Evolutionary conservation across 2,888 invertebrate genomes (phyloP).

Genomic region (Drosophila percnosoma): DNA sequence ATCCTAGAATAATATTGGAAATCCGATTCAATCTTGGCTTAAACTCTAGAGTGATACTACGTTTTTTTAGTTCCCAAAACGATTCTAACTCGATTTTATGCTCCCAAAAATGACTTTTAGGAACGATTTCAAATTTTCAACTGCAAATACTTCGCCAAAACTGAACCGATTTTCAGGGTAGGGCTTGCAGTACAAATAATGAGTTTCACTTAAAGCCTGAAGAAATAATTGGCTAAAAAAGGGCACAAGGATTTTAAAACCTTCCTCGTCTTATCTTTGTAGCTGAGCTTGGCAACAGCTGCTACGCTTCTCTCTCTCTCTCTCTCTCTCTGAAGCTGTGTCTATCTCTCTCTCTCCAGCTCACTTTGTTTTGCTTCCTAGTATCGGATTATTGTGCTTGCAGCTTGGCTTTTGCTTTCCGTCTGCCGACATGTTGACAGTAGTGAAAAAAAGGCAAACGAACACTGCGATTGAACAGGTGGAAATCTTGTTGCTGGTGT

Average conservation of each 20-base stretch:
- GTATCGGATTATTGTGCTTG: constrained; percentile 35
- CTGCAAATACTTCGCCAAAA: background rate
- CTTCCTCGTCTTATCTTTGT: constrained; percentile 4
- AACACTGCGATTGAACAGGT: constrained; percentile 61
- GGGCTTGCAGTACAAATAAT: background rate
- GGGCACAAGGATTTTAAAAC: background rate
- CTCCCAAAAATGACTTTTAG: too few relatives aligned
- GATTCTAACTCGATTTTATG: too few relatives aligned
- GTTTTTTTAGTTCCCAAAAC: too few relatives aligned
- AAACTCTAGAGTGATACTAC: too few relatives aligned
- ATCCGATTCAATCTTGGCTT: too few relatives aligned
- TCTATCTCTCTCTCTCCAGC: background rate
- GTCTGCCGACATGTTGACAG: constrained; percentile 55
- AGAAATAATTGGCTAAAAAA: background rate
- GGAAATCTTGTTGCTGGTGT: constrained; percentile 63
- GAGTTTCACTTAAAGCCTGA: background rate
- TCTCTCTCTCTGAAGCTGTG: background rate
- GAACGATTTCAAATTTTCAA: background rate
- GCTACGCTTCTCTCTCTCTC: constrained; percentile 6
- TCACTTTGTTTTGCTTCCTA: constrained; percentile 28
- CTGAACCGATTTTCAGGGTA: background rate
- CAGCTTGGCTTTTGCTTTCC: constrained; percentile 27
- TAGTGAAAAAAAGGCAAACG: constrained; percentile 37
- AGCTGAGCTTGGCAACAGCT: constrained; percentile 26
- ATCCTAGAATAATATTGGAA: too few relatives aligned